Base-by-base conservation (phyloP, 2,113 vertebrate genomes). In the Galbula dea region DNA sequence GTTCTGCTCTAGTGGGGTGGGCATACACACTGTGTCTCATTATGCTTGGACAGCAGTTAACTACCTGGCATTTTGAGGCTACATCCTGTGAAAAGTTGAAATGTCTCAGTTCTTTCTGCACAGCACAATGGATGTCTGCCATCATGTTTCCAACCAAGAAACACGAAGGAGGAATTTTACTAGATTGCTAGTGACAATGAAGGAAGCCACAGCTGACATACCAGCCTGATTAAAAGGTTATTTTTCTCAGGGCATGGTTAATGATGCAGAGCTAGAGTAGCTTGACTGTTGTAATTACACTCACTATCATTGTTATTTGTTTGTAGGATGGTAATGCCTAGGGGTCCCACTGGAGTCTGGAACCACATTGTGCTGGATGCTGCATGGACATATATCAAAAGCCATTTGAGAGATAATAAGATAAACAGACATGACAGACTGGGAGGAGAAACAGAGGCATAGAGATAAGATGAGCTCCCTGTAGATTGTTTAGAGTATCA, bases 161-260 rank as follows among this genome's bases (percentile, higher is more conserved):
- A 22, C 24, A 13, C 0, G 12, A 55, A 52, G 72, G 45, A 55
- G 17, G 27, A 30, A 5, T n/a, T 58, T 73, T 81, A 24, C 32
- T 63, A 45, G 22, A 29, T 18, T 43, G 19, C 27, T 20, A 15
- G 13, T 66, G 87, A 71, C 88, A 93, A 62, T 36, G 87, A 83
- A 85, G 66, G 66, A 67, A 81, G 81, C 19, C 84, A 58, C 19
- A 81, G 85, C 6, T 95, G 88, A 59, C 67, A 37, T 37, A 78
- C 41, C 85, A 71, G 39, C 4, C 82, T 75, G 85, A 78, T 75
- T 22, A 55, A 71, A 89, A 91, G 39, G 51, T 51, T 71, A 15
- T 81, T 93, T 78, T 81, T 94, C 77, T 46, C 73, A 41, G 65
- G 73, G 68, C 94, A 74, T 41, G 22, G 48, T 34, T 75, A 41